These are phyloP conservation scores for Chymomyza caudatula DNA, from an alignment of 2,888 invertebrate genomes.

Conservation along the genomic window DNA sequence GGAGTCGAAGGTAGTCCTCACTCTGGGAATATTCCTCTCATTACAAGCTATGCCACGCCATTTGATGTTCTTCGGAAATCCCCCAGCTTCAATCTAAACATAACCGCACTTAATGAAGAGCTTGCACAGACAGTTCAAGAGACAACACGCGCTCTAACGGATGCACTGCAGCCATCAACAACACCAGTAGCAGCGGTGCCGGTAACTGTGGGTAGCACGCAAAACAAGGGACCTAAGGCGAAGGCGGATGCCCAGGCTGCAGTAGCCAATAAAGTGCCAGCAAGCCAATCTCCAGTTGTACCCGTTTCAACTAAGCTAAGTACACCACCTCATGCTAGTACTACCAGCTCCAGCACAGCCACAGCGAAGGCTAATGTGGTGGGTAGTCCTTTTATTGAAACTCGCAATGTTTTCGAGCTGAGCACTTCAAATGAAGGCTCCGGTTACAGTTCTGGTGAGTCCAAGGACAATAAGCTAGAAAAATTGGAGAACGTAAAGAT, in stretches of 20 bases:
- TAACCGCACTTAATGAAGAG: constrained; percentile 75
- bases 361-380: constrained; percentile 38
- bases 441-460: constrained; percentile 64
- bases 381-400: constrained; percentile 77
- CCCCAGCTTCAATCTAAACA: constrained; percentile 77
- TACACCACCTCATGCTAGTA: constrained; percentile 45
- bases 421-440: constrained; percentile 72
- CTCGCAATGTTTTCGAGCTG: constrained; percentile 75
- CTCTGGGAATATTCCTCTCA: not conserved
- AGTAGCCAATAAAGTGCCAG: not conserved
- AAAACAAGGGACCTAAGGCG: not conserved
- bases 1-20: not conserved
- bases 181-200: constrained; percentile 35
- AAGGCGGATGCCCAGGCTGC: constrained; percentile 12
- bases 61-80: constrained; percentile 78
- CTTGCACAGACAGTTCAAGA: constrained; percentile 76
- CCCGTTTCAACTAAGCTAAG: constrained; percentile 45
- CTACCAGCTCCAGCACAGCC: constrained; percentile 6
- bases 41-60: constrained; percentile 65
- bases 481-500: constrained; percentile 76
- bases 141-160: constrained; percentile 71
- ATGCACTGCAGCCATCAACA: constrained; percentile 62
- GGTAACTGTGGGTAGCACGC: constrained; percentile 4
- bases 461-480: constrained; percentile 75
- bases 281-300: constrained; percentile 10